Conservation (phyloP, 2,797 vertebrate species). For the Gymnopithys bicolor region DNA sequence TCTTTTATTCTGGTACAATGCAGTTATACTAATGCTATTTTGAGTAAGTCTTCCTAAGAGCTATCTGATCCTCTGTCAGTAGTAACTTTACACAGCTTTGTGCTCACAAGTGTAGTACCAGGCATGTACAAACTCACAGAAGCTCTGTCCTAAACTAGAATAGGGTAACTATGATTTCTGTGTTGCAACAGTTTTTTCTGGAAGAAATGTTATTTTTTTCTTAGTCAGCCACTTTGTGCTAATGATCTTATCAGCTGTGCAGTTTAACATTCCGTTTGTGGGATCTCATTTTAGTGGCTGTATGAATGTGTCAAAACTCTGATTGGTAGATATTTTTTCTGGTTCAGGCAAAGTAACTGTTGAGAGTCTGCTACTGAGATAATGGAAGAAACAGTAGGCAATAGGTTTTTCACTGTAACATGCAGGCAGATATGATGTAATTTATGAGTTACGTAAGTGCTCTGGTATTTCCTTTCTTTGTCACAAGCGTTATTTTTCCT, state of each 20-base stretch:
- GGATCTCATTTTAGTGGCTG: neutral
- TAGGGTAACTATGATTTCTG: neutral
- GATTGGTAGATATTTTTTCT: neutral
- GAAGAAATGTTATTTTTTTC: neutral
- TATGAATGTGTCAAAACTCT: neutral
- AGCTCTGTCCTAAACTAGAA: neutral
- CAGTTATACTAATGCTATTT: neutral
- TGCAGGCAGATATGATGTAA: conserved; percentile 41
- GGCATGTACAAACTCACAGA: neutral
- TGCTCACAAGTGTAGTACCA: neutral
- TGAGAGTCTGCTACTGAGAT: neutral
- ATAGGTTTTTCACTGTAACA: neutral
- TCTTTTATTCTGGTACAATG: neutral
- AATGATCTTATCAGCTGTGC: neutral
- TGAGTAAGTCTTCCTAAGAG: neutral
- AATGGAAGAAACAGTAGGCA: conserved; percentile 22
- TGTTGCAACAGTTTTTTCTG: neutral
- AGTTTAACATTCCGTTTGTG: neutral
- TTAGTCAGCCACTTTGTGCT: neutral
- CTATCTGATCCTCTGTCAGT: neutral
- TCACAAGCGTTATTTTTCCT: conserved; percentile 50
- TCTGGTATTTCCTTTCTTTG: conserved; percentile 67
- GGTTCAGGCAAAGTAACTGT: neutral
- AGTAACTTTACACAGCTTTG: neutral
- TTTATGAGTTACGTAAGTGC: conserved; percentile 6